Conservation (phyloP, 64 coral and sea anemone genomes). For the Dendrophyllia cribrosa region DNA sequence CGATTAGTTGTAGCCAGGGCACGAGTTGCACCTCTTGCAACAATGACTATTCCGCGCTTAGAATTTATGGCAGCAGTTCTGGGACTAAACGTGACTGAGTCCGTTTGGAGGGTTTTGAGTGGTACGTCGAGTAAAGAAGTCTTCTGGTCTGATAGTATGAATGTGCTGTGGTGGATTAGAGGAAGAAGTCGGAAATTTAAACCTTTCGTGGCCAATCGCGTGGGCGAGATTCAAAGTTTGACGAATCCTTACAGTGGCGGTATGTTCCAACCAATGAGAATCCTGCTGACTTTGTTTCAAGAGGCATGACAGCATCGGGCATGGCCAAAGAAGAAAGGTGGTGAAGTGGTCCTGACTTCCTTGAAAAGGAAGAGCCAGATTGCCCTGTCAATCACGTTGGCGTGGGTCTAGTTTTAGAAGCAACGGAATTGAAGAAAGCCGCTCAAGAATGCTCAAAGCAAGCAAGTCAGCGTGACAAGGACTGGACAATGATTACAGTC, state of each 20-base stretch:
- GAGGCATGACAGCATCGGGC: background rate
- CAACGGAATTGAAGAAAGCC: slow-evolving; percentile 27
- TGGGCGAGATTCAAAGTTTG: background rate
- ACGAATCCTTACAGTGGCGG: background rate
- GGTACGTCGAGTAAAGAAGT: background rate
- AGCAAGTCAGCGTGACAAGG: slow-evolving; percentile 1
- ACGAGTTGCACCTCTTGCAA: slow-evolving; percentile 59
- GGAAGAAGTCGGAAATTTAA: slow-evolving; percentile 59
- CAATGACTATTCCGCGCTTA: slow-evolving; percentile 55
- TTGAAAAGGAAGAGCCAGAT: background rate
- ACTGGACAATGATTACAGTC: slow-evolving; percentile 41
- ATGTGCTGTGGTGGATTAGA: slow-evolving; percentile 77
- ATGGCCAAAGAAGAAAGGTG: background rate
- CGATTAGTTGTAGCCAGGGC: slow-evolving; percentile 56
- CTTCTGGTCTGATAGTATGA: slow-evolving; percentile 67
- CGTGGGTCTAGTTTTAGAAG: background rate
- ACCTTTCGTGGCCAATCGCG: slow-evolving; percentile 45
- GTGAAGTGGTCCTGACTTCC: slow-evolving; percentile 19
- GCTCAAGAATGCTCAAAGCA: background rate
- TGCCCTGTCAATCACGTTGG: background rate
- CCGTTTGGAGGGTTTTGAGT: slow-evolving; percentile 34
- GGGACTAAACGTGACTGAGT: slow-evolving; percentile 45
- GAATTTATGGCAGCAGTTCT: slow-evolving; percentile 77
- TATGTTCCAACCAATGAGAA: background rate
- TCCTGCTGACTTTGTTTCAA: background rate